phyloP scores from a whole-genome alignment of 2,888 invertebrate genomes.

The Aphodius sticticus region DNA sequence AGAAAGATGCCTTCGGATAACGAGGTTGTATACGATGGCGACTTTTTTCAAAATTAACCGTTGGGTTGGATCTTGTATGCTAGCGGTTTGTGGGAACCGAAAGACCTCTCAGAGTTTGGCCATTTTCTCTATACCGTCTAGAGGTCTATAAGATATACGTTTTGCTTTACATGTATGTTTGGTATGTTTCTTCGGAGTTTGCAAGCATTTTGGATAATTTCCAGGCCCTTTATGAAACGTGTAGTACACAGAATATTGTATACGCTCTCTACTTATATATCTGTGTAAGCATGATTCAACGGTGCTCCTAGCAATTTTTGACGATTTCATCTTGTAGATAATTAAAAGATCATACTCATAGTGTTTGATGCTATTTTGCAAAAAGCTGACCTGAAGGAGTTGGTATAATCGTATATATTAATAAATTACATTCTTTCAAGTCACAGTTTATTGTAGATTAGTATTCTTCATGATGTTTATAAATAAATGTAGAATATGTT shows the following conservation, averaged over 20 bases:
- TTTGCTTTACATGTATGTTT: neutral
- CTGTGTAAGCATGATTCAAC: conserved; percentile 43
- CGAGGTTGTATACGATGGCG: neutral
- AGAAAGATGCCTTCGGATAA: neutral
- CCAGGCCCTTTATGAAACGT: neutral
- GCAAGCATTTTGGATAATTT: neutral
- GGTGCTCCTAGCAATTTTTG: neutral
- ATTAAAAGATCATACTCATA: conserved; percentile 13
- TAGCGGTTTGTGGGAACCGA: too few relatives aligned
- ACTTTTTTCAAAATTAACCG: neutral
- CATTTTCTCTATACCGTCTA: neutral
- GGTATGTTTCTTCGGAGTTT: conserved; percentile 11
- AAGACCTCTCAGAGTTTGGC: too few relatives aligned
- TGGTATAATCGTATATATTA: too few relatives aligned
- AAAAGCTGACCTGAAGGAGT: neutral
- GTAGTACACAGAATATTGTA: neutral
- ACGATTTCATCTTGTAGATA: neutral
- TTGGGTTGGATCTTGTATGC: too few relatives aligned
- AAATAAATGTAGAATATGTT: too few relatives aligned
- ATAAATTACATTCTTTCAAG: too few relatives aligned
- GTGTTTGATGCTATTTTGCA: conserved; percentile 5
- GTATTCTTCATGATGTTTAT: too few relatives aligned
- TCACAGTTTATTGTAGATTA: too few relatives aligned
- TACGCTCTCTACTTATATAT: conserved; percentile 53
- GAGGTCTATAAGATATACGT: conserved; percentile 4